These are phyloP conservation scores for Stegophylla sp. DNA, from an alignment of 2,888 invertebrate genomes.

Conservation along the genomic window DNA sequence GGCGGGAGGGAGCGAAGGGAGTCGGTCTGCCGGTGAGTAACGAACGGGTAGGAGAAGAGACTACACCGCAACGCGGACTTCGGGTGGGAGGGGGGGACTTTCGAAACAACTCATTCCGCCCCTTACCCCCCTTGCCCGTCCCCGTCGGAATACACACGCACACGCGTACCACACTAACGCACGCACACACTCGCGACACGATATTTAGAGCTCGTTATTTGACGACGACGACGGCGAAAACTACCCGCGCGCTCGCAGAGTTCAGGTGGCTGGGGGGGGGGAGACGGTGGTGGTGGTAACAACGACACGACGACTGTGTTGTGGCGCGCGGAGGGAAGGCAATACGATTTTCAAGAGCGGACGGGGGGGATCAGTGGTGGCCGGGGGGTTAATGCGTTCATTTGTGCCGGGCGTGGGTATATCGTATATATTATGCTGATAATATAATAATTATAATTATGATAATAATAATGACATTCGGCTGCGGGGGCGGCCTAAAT, in stretches of 20 bases:
- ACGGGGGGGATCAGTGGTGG: not conserved
- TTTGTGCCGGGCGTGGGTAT: too few relatives aligned
- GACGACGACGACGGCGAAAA: not conserved
- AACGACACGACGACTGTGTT: too few relatives aligned
- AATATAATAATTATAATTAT: not conserved
- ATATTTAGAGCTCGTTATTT: slow-evolving; percentile 11
- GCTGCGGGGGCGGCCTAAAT: not conserved
- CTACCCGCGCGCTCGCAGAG: not conserved
- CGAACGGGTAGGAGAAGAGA: not conserved
- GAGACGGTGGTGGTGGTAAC: not conserved
- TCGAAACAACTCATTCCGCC: not conserved
- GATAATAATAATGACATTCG: not conserved
- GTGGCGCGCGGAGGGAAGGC: too few relatives aligned
- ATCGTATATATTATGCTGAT: too few relatives aligned
- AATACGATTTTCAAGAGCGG: not conserved
- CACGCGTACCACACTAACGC: not conserved
- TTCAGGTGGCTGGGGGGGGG: too few relatives aligned
- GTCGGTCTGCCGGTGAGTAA: too few relatives aligned
- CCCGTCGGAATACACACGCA: not conserved
- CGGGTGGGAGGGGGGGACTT: too few relatives aligned
- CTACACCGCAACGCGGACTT: not conserved
- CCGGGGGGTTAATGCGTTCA: too few relatives aligned
- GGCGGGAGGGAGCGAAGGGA: too few relatives aligned
- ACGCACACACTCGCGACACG: not conserved
- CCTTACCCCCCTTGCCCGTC: not conserved